Percentiles rank a stretch among this genome's conserved stretches.
These are phyloP conservation scores for Melanotaenia trifasciata DNA, from an alignment of 2,797 vertebrate genomes.

Conservation along the genomic window DNA sequence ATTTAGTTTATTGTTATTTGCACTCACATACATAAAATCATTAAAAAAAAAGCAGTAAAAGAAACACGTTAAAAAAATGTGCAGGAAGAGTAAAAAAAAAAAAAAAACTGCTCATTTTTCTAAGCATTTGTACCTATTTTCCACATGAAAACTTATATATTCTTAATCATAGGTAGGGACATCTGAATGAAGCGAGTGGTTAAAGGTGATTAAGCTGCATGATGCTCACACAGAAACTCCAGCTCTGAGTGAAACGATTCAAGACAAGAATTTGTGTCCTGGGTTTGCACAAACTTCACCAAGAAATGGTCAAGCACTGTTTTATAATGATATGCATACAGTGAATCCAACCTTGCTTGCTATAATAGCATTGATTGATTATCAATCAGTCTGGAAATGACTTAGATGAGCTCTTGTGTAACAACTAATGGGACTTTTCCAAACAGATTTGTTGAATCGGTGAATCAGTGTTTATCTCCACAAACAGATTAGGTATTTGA, in stretches of 20 bases:
- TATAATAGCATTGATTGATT: conserved; percentile 35
- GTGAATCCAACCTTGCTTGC: conserved; percentile 13
- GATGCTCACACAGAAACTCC: not conserved
- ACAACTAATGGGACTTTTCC: conserved; percentile 63
- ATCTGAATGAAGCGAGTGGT: not conserved
- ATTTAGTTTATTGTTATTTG: no score
- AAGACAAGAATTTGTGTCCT: not conserved
- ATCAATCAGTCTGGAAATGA: conserved; percentile 56
- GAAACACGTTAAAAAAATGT: no score
- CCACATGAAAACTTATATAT: no score
- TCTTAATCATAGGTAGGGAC: not conserved
- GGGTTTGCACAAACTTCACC: conserved; percentile 6
- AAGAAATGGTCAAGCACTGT: conserved; percentile 24
- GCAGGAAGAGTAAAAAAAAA: no score
- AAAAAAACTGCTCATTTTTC: no score
- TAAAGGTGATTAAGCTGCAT: not conserved
- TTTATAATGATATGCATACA: conserved; percentile 28
- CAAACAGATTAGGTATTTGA: conserved; percentile 37
- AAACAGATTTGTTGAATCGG: conserved; percentile 41
- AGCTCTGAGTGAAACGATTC: not conserved
- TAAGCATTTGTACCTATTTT: no score
- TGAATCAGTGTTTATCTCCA: conserved; percentile 63
- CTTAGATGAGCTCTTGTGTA: conserved; percentile 35
- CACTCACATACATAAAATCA: no score
- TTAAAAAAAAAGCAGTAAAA: no score